Base-by-base conservation (phyloP, 53 echinoderm and acorn worm genomes). In the Arbacia lixula region DNA sequence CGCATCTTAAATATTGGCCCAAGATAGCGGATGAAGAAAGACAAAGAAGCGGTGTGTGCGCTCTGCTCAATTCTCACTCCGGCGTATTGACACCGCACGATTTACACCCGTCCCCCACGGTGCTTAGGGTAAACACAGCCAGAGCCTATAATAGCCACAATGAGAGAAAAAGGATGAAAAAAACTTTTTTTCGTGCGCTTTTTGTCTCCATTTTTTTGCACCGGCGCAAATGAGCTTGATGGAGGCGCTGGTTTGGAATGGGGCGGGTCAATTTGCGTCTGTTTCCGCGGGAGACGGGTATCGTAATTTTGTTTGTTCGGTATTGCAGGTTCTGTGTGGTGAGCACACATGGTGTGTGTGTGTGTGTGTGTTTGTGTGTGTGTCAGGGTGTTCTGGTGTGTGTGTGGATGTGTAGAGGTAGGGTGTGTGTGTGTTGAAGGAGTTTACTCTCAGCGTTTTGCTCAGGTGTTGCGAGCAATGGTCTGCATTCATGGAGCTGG, bases 271-370 rank as follows among this genome's bases (percentile, higher is more conserved):
- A 69, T 69, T 69, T 69, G 69, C 69, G 69, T 40, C 40, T 26
- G 69, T 20, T 10, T 21, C 36, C 26, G 69, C 69, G 69, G 40
- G 69, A 69, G 39, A 40, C 69, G 38, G 39, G 69, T 69, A 40
- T 24, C 69, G 69, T 69, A 69, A 69, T 69, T 40, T 38, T 69
- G 41, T 69, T 69, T 69, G 69, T 69, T 69, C 69, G 21, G 38
- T 42, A 69, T 69, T 40, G 69, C 22, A 12, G 41, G 43, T 41
- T 37, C n/a, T 69, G 39, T 41, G 38, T 69, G 69, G 38, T 38
- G 39, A 21, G 69, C 39, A 40, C 41, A 69, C 69, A 69, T 20
- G 2, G 30, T 28, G 19, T 60, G 60, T 64, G 25, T 34, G 33
- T 19, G 56, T 33, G 35, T 11, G n/a, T n/a, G n/a, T n/a, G n/a